phyloP scores from a whole-genome alignment of 2,113 vertebrate species.

The Vidua chalybeata region DNA sequence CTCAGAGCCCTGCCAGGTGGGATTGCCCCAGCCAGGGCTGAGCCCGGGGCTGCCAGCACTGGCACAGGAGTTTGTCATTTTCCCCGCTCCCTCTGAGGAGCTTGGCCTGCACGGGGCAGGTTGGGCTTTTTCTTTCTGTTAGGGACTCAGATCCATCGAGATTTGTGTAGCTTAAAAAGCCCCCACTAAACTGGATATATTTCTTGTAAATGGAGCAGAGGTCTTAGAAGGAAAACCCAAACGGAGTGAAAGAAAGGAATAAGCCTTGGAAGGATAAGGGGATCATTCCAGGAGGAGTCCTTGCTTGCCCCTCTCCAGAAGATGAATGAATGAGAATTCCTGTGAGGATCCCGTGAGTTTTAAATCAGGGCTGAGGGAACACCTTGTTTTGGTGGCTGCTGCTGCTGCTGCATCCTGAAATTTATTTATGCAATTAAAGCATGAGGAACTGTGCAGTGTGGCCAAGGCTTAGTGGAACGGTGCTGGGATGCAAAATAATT shows the following conservation, averaged over 20 bases:
- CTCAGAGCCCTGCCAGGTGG: not conserved
- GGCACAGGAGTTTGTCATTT: fast-evolving
- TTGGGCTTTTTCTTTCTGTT: not conserved
- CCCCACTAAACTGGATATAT: not conserved
- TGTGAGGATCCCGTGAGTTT: fast-evolving
- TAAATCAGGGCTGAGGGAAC: not conserved
- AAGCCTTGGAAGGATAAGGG: not conserved
- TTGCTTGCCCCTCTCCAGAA: not conserved
- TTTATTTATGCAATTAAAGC: not conserved
- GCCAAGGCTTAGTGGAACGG: not conserved
- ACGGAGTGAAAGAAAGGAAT: not conserved
- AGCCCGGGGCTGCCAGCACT: fast-evolving
- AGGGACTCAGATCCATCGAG: not conserved
- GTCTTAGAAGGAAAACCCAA: not conserved
- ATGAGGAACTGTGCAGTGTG: not conserved
- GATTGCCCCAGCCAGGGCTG: not conserved
- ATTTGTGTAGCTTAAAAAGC: not conserved
- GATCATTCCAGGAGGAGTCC: not conserved
- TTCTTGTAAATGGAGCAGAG: not conserved
- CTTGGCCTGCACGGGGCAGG: fast-evolving
- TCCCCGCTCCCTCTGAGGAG: not conserved
- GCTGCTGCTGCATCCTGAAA: not conserved
- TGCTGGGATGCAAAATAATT: not conserved
- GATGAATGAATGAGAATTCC: not conserved
- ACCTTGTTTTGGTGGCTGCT: not conserved